Conservation (phyloP, 1,140 invertebrate genomes). For the Drosophila teissieri region DNA sequence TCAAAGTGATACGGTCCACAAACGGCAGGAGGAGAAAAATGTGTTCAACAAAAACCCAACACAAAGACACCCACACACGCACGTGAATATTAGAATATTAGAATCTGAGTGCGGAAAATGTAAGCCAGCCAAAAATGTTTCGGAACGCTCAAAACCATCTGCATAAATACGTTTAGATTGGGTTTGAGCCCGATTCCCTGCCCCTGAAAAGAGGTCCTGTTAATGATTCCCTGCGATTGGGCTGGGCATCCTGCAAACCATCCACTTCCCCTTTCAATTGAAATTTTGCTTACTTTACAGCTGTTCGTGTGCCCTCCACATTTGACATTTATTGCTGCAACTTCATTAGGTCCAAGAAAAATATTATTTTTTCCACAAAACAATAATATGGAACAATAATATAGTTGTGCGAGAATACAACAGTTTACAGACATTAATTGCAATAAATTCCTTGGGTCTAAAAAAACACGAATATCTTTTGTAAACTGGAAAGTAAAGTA, state of each 20-base stretch:
- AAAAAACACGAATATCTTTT: too few relatives aligned
- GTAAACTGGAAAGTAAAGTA: too few relatives aligned
- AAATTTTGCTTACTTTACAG: conserved; percentile 22
- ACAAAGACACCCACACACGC: conserved; percentile 41
- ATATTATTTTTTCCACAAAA: conserved; percentile 17
- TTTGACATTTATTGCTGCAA: conserved; percentile 28
- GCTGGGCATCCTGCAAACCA: conserved; percentile 1
- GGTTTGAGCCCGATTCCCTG: conserved; percentile 2
- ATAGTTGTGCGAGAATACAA: background rate
- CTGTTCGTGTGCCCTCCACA: conserved; percentile 23
- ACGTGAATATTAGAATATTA: conserved; percentile 12
- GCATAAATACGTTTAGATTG: conserved; percentile 63
- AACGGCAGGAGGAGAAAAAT: conserved; percentile 35
- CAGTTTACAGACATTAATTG: background rate
- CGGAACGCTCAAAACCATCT: conserved; percentile 44
- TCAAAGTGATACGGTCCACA: conserved; percentile 73
- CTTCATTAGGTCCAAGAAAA: conserved; percentile 32
- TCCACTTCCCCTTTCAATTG: background rate
- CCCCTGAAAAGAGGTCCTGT: conserved; percentile 16
- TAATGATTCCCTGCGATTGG: conserved; percentile 22
- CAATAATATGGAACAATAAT: background rate
- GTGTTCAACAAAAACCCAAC: conserved; percentile 39
- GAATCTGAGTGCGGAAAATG: conserved; percentile 24
- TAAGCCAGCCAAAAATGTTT: conserved; percentile 28
- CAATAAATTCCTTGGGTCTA: background rate